phyloP scores from a whole-genome alignment of 2,113 vertebrate species.

The Neodontobutis hainanensis region DNA sequence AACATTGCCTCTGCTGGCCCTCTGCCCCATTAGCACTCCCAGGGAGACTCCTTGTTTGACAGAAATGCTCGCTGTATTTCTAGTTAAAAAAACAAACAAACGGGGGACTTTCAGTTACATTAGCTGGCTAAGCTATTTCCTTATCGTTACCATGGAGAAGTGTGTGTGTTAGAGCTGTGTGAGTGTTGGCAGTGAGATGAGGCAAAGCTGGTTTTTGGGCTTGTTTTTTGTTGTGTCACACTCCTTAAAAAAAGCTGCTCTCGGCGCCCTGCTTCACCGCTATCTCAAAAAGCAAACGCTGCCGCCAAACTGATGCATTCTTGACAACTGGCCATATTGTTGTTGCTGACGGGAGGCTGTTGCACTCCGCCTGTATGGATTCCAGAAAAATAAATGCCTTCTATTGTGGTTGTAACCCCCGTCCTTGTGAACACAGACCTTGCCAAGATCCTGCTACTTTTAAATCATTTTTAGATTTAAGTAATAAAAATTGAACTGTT shows the following conservation, averaged over 20 bases:
- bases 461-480: slow-evolving; percentile 13
- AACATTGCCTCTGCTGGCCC: slow-evolving; percentile 28
- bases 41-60: slow-evolving; percentile 34
- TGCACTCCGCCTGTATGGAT: slow-evolving; percentile 26
- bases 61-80: slow-evolving; percentile 19
- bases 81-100: slow-evolving; percentile 22
- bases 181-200: slow-evolving; percentile 10
- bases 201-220: slow-evolving; percentile 18
- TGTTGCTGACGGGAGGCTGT: slow-evolving; percentile 58
- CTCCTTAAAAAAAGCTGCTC: slow-evolving; percentile 25
- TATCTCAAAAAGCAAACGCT: slow-evolving; percentile 55
- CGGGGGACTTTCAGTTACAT: slow-evolving; percentile 4
- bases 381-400: slow-evolving; percentile 51
- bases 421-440: slow-evolving; percentile 28
- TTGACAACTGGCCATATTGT: slow-evolving; percentile 62
- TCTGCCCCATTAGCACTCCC: slow-evolving; percentile 20
- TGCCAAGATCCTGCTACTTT: slow-evolving; percentile 37
- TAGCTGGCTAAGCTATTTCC: slow-evolving; percentile 13
- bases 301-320: slow-evolving; percentile 58
- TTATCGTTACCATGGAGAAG: slow-evolving; percentile 15
- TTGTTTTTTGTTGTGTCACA: slow-evolving; percentile 30
- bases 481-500: neutral
- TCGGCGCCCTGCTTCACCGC: slow-evolving; percentile 28
- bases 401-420: slow-evolving; percentile 44
- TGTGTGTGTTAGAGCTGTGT: neutral